A percentile compares a stretch with the other conserved stretches of the same genome.
Conservation (phyloP, 2,888 invertebrate species). For the Tribolium freemani region DNA sequence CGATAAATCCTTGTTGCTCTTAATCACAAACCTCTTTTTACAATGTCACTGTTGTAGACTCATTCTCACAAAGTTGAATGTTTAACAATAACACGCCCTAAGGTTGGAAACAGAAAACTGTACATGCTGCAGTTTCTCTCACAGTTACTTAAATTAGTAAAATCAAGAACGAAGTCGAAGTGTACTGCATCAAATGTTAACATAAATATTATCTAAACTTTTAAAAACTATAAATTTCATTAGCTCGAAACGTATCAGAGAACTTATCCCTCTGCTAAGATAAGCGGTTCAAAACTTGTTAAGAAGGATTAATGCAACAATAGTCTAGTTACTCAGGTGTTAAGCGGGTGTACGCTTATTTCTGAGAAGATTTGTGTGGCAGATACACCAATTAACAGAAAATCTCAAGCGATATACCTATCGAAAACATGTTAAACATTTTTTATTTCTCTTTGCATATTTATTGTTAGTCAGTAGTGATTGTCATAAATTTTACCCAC, state of each 20-base stretch:
- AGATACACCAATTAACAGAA: no score
- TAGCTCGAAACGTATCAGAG: background rate
- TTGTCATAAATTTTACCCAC: background rate
- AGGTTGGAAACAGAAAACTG: no score
- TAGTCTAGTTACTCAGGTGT: background rate
- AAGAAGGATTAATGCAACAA: background rate
- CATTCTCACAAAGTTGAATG: background rate
- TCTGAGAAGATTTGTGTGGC: no score
- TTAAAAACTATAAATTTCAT: background rate
- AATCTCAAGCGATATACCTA: no score
- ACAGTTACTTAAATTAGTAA: no score
- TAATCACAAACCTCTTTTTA: conserved; percentile 2
- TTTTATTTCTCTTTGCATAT: background rate
- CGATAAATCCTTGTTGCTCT: conserved; percentile 16
- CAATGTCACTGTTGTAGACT: background rate
- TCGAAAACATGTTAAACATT: no score
- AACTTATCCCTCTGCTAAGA: background rate
- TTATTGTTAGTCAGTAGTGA: background rate
- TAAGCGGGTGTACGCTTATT: background rate
- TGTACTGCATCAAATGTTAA: no score
- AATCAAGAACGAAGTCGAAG: no score
- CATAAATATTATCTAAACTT: background rate
- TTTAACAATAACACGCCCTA: background rate
- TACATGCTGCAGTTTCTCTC: no score
- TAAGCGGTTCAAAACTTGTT: background rate